Base-by-base conservation (phyloP, 37 sponge, comb jelly and placozoan species). In the Chondrosia reniformis region DNA sequence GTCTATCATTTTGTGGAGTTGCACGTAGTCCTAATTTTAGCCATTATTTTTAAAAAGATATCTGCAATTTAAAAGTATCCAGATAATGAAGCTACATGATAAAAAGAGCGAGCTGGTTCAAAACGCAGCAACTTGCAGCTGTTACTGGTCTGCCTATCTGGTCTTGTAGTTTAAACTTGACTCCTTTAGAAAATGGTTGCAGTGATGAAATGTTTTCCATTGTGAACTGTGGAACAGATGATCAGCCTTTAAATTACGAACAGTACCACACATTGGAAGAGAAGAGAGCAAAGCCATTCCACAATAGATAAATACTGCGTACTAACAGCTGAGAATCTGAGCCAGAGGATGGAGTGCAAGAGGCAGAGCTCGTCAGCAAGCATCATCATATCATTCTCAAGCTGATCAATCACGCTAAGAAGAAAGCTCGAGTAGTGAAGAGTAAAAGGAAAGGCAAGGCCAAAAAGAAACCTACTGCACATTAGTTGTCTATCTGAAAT, bases 341-440 rank as follows among this genome's bases (percentile, higher is more conserved):
- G 58, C 6, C 3, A 24, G 58, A 56, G 7, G 58, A 56, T 2
- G 58, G 27, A 56, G 58, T 28, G 58, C 3, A 24, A 56, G 58
- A 56, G 54, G 54, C 54, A 12, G 54, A 49, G 12, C 54, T 49
- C 54, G 17, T 17, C 54, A 12, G 17, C 54, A 49, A 49, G 4
- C n/a, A n/a, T n/a, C 58, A 6, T 56, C 58, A 56, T 28, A 6
- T 56, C 4, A 28, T 28, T 56, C 58, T 56, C 27, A 56, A 56
- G 4, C 58, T 56, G 58, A 56, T 24, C 58, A 56, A 56, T 56
- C 58, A 2, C 58, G 58, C 58, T 56, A 56, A 56, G 54, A 49
- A 17, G n/a, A 6, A 56, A 56, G 58, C 58, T 56, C 58, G 6
- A 56, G 8, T 28, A 56, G 27, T 28, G 58, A 56, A 56, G 8